Evolutionary conservation across 2,113 vertebrate genomes (phyloP), one percentile per base, ranked within the genome.

Genomic region (Anoplopoma fimbria): DNA sequence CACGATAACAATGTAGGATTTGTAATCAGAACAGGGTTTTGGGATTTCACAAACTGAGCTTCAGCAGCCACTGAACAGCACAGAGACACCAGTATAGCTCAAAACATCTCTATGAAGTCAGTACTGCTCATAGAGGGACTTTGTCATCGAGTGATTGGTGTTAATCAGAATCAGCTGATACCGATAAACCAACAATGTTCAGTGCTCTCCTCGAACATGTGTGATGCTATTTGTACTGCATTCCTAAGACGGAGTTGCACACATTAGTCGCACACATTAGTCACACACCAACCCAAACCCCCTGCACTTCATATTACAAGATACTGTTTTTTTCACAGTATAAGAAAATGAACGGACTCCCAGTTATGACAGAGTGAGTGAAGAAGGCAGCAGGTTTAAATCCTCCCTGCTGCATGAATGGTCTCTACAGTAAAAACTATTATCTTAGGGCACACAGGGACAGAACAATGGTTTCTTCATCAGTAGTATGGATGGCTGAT

Each of bases 391-490:
- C 47, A 49, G 67, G 61, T 61, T 53, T 6, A 60, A 74, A 75
- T 77, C 36, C 57, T 77, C 79, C 42, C 75, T 72, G 74, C 60
- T 81, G 86, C 53, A 53, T 80, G 71, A 91, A 80, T 82, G 74
- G 62, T 38, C 61, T 55, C 53, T 53, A 75, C 60, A 87, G 71
- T 68, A 85, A 85, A 88, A 77, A 63, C 82, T 87, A 85, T 89
- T 91, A 89, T 92, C 77, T 85, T 78, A 85, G 65, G 62, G 62
- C 80, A 65, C 65, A 81, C 68, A 65, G 77, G 57, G 40, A 57
- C 53, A 83, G 68, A 84, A 95, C 89, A 91, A 86, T 83, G 61
- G 72, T 65, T 78, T 75, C 77, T 79, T 82, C 75, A 69, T n/a
- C 82, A 75, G 83, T 7, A 55, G 34, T 63, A 73, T 36, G 81